These are phyloP conservation scores for Argyrosomus japonicus DNA, from an alignment of 2,113 vertebrate genomes.

Conservation along the genomic window DNA sequence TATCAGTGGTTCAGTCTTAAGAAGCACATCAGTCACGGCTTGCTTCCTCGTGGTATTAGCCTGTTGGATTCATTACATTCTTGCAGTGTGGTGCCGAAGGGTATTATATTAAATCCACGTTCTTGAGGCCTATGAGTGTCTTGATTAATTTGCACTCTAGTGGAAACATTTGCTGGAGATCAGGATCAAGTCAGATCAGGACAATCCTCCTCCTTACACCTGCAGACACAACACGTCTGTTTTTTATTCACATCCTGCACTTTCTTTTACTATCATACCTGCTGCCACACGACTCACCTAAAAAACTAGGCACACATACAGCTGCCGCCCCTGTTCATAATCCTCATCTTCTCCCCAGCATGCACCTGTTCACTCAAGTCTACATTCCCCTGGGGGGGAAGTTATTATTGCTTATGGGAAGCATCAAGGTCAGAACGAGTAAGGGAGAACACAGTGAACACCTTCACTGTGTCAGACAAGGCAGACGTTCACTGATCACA, in stretches of 20 bases:
- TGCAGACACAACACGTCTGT: not conserved
- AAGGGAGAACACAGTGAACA: not conserved
- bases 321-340: not conserved
- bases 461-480: not conserved
- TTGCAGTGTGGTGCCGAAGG: not conserved
- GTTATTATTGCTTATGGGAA: not conserved
- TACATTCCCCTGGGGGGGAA: not conserved
- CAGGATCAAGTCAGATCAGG: slow-evolving; percentile 6
- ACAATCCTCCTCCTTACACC: not conserved
- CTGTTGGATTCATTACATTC: slow-evolving; percentile 7
- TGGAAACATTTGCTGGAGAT: slow-evolving; percentile 14
- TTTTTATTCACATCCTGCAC: not conserved
- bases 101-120: not conserved
- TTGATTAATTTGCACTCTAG: slow-evolving; percentile 13
- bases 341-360: not conserved
- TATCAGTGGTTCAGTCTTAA: not conserved
- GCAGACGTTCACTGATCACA: not conserved
- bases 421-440: not conserved
- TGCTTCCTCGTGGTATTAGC: not conserved
- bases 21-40: not conserved
- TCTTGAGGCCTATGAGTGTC: not conserved
- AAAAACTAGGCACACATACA: not conserved
- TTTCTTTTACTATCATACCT: not conserved
- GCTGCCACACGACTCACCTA: not conserved
- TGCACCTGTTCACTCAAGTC: not conserved